A percentile compares a stretch with the other conserved stretches of the same genome.
Conservation (phyloP, 2,888 invertebrate species). For the Liodrosophila aerea region DNA sequence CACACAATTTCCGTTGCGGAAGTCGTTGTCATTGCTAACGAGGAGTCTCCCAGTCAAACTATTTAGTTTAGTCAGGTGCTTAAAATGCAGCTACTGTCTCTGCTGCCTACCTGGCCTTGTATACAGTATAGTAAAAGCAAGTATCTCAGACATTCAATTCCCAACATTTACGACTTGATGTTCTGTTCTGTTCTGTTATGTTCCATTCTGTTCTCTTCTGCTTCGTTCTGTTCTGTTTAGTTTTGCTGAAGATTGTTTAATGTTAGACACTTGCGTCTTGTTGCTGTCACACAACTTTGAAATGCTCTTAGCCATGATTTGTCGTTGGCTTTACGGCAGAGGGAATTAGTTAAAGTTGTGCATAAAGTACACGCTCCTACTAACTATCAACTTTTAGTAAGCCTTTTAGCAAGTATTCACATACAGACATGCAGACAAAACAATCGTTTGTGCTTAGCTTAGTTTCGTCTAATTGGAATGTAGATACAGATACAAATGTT, state of each 20-base stretch:
- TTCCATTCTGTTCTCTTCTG: too few relatives aligned
- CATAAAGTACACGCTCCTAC: slow-evolving; percentile 4
- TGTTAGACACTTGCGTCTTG: slow-evolving; percentile 12
- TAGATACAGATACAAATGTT: slow-evolving; percentile 3
- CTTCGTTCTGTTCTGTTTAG: neutral
- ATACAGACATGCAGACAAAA: slow-evolving; percentile 13
- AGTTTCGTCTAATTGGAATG: slow-evolving; percentile 43
- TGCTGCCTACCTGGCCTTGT: neutral
- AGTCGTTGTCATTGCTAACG: slow-evolving; percentile 25
- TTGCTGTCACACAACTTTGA: slow-evolving; percentile 23
- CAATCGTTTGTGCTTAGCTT: slow-evolving; percentile 2
- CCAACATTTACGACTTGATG: slow-evolving; percentile 29
- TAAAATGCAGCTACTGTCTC: slow-evolving; percentile 26
- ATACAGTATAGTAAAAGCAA: slow-evolving; percentile 5
- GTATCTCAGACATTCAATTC: slow-evolving; percentile 2
- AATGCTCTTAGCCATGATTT: slow-evolving; percentile 6
- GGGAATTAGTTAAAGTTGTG: slow-evolving; percentile 12
- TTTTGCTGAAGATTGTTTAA: slow-evolving; percentile 16
- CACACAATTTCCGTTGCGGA: slow-evolving; percentile 56
- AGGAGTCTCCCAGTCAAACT: slow-evolving; percentile 37
- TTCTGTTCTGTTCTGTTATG: neutral
- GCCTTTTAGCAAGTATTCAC: slow-evolving; percentile 5
- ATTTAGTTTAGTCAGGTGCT: slow-evolving; percentile 40
- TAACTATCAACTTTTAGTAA: slow-evolving; percentile 1
- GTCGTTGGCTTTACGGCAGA: slow-evolving; percentile 4